These are phyloP conservation scores for Pelodytes ibericus DNA, from an alignment of 2,797 vertebrate genomes.

Conservation along the genomic window DNA sequence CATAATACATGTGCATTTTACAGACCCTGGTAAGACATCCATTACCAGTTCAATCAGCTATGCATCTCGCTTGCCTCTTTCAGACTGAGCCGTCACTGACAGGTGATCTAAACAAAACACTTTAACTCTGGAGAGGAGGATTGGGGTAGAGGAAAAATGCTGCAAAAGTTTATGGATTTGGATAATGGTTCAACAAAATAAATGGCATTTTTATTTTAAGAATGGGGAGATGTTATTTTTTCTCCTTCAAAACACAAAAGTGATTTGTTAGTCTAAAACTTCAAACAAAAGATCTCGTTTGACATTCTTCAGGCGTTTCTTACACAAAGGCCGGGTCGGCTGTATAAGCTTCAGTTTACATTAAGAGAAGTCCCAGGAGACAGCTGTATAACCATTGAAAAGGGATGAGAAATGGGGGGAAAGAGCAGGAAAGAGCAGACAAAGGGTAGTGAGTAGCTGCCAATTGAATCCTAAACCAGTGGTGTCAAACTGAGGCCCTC, in stretches of 20 bases:
- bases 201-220: neutral
- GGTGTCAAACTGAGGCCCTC: too few species aligned
- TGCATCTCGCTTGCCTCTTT: too few species aligned
- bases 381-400: neutral
- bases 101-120: neutral
- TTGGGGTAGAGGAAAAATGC: neutral
- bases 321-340: neutral
- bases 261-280: neutral
- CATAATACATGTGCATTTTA: too few species aligned
- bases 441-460: too few species aligned
- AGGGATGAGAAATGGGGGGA: neutral
- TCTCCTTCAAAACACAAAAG: neutral
- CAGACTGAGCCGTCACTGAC: too few species aligned
- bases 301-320: neutral
- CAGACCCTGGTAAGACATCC: too few species aligned
- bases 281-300: neutral
- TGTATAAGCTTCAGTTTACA: constrained; percentile 1
- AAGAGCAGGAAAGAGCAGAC: neutral
- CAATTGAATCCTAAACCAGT: too few species aligned
- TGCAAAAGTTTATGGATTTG: neutral
- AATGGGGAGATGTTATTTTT: neutral
- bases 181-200: neutral
- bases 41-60: too few species aligned
- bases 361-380: neutral
- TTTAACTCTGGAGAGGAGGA: neutral